Evolutionary conservation across 2,888 invertebrate genomes (phyloP).

Genomic region (Pachycephus smyrnensis): DNA sequence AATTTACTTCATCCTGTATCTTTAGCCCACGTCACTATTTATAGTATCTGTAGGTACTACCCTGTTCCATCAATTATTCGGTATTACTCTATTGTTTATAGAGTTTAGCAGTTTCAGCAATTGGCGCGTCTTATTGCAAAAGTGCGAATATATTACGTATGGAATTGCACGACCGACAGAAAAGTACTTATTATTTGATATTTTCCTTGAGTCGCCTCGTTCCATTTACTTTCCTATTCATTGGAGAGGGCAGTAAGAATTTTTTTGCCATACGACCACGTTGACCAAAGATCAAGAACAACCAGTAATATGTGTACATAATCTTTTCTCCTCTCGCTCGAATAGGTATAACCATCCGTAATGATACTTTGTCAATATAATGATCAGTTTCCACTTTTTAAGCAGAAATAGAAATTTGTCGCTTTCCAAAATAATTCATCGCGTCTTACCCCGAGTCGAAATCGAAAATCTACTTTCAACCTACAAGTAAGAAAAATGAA

Average conservation of each 20-base stretch:
- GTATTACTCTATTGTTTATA: neutral
- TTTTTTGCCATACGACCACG: conserved; percentile 32
- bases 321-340: conserved; percentile 5
- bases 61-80: neutral
- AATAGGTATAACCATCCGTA: neutral
- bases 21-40: neutral
- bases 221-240: conserved; percentile 40
- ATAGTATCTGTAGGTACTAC: neutral
- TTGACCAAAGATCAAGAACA: conserved; percentile 53
- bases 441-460: too few relatives aligned
- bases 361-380: neutral
- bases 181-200: conserved; percentile 17
- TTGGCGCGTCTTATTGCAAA: neutral
- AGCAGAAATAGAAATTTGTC: neutral
- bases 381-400: neutral
- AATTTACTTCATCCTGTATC: neutral
- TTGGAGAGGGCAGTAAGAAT: conserved; percentile 24
- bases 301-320: conserved; percentile 29
- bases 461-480: too few relatives aligned
- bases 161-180: neutral
- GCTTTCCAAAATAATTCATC: neutral
- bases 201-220: conserved; percentile 42
- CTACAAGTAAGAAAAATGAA: too few relatives aligned
- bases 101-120: neutral
- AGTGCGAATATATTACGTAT: neutral